Evolutionary conservation across 2,113 vertebrate genomes (phyloP), one percentile per base, ranked within the genome.

Genomic region (Varanus salvator): DNA sequence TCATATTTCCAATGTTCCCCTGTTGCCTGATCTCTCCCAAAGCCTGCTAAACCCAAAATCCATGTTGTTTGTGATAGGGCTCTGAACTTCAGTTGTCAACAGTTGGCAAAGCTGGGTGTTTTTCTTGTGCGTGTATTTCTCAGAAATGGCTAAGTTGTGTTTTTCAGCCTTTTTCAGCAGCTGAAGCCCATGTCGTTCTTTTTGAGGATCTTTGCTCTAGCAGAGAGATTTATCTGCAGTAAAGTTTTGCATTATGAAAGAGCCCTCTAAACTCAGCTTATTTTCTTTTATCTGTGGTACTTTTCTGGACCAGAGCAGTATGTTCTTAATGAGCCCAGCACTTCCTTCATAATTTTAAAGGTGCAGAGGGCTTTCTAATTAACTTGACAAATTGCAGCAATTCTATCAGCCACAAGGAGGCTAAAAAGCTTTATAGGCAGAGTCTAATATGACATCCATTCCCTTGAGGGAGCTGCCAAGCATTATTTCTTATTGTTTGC

Each of bases 311-410:
- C 71, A 77, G 48, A 4, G 1, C 50, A 5, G 31, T 84, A 23
- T n/a, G 48, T 91, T 83, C 71, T 84, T 92, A 44, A 87, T 69
- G 25, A 89, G 78, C 27, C 75, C 8, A 17, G 44, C 0, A 23
- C 12, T 86, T 80, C 34, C 7, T 90, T 84, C 52, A 31, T 76
- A 76, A 91, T 85, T 75, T 60, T 50, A 68, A 74, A 87, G 54
- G 48, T 90, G 17, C 34, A 1, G 57, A n/a, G 27, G 38, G 77
- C 1, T 19, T 11, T 6, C 11, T 83, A 88, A 66, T 80, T 85
- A 84, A n/a, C n/a, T 84, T 2, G 34, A 11, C 68, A 21, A 21
- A 75, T n/a, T 34, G 14, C 29, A 60, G 19, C 8, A 6, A 6
- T 17, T 60, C 44, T 57, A 34, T 23, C 44, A 1, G 44, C 57